Base-by-base conservation (phyloP, 2,113 vertebrate genomes). In the Jacana jacana region DNA sequence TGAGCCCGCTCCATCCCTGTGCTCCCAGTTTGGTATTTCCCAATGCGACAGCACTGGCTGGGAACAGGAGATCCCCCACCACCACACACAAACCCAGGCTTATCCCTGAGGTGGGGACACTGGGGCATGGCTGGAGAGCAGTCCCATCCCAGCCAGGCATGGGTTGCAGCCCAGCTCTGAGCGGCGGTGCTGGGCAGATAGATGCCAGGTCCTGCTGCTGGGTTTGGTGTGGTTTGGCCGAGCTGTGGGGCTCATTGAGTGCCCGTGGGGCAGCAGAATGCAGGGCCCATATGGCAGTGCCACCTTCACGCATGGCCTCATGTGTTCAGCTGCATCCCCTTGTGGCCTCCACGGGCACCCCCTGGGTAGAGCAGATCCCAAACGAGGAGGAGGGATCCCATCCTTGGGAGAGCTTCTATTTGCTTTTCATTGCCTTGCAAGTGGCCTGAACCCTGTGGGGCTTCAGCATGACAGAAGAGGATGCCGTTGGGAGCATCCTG, bases 1-100 rank as follows among this genome's bases (percentile, higher is more conserved):
- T 0, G 1, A 76, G 11, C n/a, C 64, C 3, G 12, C 40, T 91
- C 23, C 10, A 1, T 65, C 70, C 57, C 35, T 0, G 0, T 73
- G 49, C 10, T 73, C 69, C 89, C 20, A 7, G 46, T 8, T 44
- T 4, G 17, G 60, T 35, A 12, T 48, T 81, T 88, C 69, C 52
- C 65, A 78, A 30, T 30, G 66, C 1, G 0, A 30, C 3, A 0
- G 33, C 27, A 20, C n/a, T 40, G n/a, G 13, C n/a, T 40, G 40
- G 30, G 46, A 12, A 22, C 0, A 2, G 55, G 42, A 49, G 5
- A 35, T 54, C 27, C 27, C 35, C 48, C 57, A 33, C 1, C 33
- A 22, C 37, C 15, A 1, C 18, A 6, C n/a, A 30, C 48, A 72
- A 80, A 68, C 48, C n/a, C 0, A 0, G 17, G 58, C 16, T 17